A percentile compares a stretch with the other conserved stretches of the same genome.
Evolutionary conservation across 2,888 invertebrate genomes (phyloP).

Genomic region (Aleiodes leptofemur): DNA sequence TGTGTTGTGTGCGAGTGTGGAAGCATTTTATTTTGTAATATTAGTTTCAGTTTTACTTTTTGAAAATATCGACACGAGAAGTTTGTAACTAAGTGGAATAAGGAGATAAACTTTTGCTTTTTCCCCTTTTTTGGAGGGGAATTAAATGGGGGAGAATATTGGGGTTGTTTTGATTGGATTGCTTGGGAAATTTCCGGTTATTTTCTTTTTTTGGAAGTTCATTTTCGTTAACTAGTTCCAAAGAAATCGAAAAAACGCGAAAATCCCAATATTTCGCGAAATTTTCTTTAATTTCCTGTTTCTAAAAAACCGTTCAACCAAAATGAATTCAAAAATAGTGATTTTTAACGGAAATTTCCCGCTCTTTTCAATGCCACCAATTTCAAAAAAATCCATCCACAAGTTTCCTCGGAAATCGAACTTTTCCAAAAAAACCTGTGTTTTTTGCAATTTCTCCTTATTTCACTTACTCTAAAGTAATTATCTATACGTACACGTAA

Average conservation of each 20-base stretch:
- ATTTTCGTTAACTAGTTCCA: neutral
- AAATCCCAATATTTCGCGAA: too few relatives aligned
- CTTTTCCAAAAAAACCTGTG: conserved; percentile 12
- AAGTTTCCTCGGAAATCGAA: too few relatives aligned
- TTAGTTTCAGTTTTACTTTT: neutral
- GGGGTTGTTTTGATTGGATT: too few relatives aligned
- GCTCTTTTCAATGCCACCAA: too few relatives aligned
- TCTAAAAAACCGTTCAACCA: too few relatives aligned
- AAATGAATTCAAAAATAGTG: too few relatives aligned
- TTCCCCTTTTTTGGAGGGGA: neutral
- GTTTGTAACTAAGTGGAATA: conserved; percentile 4
- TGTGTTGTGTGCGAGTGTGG: conserved; percentile 13
- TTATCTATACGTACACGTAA: conserved; percentile 42
- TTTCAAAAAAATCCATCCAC: too few relatives aligned
- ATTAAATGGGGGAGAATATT: too few relatives aligned
- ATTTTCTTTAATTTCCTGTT: too few relatives aligned
- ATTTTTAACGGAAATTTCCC: too few relatives aligned
- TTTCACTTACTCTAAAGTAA: conserved; percentile 39
- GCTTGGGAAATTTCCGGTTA: neutral
- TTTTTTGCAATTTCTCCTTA: conserved; percentile 31
- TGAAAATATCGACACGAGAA: conserved; percentile 28
- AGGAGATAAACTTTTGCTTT: neutral
- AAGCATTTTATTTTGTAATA: conserved; percentile 1
- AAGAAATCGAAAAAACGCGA: neutral
- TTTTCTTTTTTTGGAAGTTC: neutral